Evolutionary conservation across 2,797 vertebrate species (phyloP), one percentile per base, ranked within the genome.

Genomic region (Acrossocheilus wenchowensis): DNA sequence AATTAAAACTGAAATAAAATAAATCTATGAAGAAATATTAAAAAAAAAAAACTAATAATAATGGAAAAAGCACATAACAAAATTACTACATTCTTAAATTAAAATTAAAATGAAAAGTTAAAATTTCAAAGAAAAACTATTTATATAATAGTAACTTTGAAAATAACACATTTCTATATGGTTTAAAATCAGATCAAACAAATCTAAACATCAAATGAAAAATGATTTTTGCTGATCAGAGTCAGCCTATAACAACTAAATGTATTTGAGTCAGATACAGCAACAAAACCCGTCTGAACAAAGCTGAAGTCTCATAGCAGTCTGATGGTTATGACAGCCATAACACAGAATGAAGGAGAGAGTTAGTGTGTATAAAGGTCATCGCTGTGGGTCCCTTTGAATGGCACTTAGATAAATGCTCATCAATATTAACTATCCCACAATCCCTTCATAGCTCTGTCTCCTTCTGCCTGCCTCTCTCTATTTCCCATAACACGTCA

Each of bases 361-460:
- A 60, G 69, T 69, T 21, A 11, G 23, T 74, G 73, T 10, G 14
- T 73, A 43, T 30, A 19, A 82, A 80, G 79, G 69, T 43, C 50
- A 30, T 72, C 11, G 39, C 5, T 26, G 36, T 66, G 41, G 72
- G 86, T 75, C 26, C 45, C 43, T 62, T 34, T 78, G 39, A 57
- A 68, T 36, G n/a, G 41, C 57, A 74, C 60, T 41, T n/a, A 68
- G 48, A 78, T 75, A 87, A 82, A 87, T 54, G 66, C 86, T 80
- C 81, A 83, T 82, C 36, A 78, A 87, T 83, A 83, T 82, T 87
- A 66, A 83, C 36, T 4, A 83, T 17, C 72, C 54, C 73, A 48
- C 17, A 69, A 75, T 68, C 60, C 60, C 48, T 21, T 62, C 45
- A 73, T 36, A 41, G 15, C 11, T 77, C 74, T 78, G 2, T 43